Base-by-base conservation (phyloP, 2,888 invertebrate species). In the Lottia gigantea region DNA sequence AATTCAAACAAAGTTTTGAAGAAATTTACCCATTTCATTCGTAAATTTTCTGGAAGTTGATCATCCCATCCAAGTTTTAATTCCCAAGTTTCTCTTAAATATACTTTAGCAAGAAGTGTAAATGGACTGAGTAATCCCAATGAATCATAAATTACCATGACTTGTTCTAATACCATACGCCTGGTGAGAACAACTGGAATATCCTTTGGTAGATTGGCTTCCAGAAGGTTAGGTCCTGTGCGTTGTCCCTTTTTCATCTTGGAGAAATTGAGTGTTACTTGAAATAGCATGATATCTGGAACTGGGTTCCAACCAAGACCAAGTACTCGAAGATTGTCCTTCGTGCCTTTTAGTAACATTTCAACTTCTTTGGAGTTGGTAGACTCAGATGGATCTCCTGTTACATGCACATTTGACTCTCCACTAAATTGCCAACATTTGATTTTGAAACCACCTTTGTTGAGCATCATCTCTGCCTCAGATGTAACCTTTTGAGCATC, bases 11-110 rank as follows among this genome's bases (percentile, higher is more conserved):
- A 25, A 2, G 26, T 23, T 14, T 64, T 64, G 26, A 69, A 69
- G 49, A 69, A 64, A 16, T 47, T n/a, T 8, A n/a, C 14, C 69
- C 40, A 40, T 46, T 69, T 69, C 12, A 8, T 15, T 14, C 69
- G 8, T 15, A 64, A 23, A 6, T 49, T 47, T 16, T 26, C 49
- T 1, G 69, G 69, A 16, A 69, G n/a, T 19, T 6, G 31, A 16
- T 69, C 69, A 64, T 69, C 69, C 64, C 69, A 64, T 16, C 46
- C 64, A n/a, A 64, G 69, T n/a, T 62, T 61, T n/a, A 31, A 31
- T 26, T 12, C 1, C 67, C 67, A 67, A n/a, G 67, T 67, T 62
- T 67, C 62, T 62, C 67, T 61, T 2, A 67, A 31, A 23, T 67
- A 67, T 12, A 67, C 19, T 46, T 67, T 67, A 45, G 62, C 67